Base-by-base conservation (phyloP, 2,113 vertebrate genomes). In the Ploceus nigricollis region DNA sequence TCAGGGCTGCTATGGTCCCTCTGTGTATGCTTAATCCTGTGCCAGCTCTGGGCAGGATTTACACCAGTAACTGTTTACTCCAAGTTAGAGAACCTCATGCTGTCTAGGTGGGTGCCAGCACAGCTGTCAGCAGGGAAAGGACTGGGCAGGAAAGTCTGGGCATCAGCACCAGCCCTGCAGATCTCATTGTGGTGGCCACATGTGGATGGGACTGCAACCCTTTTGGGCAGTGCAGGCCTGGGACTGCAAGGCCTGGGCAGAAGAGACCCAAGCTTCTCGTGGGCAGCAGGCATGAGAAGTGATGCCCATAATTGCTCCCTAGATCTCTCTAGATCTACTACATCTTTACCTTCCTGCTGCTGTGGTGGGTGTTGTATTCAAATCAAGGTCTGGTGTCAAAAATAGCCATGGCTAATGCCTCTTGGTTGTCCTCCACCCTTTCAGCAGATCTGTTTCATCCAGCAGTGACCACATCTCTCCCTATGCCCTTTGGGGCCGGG, bases 401-500 rank as follows among this genome's bases (percentile, higher is more conserved):
- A 85, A 28, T 15, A 71, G 16, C 51, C 15, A 12, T 2, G 6
- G 11, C 19, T 82, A 21, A 27, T 18, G 35, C 37, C 1, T 5
- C 45, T 39, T 19, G 11, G 37, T 47, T 19, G 45, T 89, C 18
- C 39, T 60, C 21, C 54, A 33, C 35, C 60, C 23, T 35, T 70
- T 63, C 2, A 5, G 45, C 4, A 5, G 14, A 25, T 30, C 21
- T 51, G 4, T 79, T 71, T 66, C 53, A 82, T 40, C 42, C 12
- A 66, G 45, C 31, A 79, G 31, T 0, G 0, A 24, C 47, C 39
- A 20, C 5, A 1, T 70, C 31, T 19, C 15, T 58, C 30, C 42
- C 1, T 0, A 9, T 17, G 4, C 61, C 45, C 50, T 0, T 0
- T 18, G 23, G 23, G 23, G 10, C 33, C 1, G 1, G 7, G 16